Conservation (phyloP, 2,797 vertebrate species). For the Channa striata region DNA sequence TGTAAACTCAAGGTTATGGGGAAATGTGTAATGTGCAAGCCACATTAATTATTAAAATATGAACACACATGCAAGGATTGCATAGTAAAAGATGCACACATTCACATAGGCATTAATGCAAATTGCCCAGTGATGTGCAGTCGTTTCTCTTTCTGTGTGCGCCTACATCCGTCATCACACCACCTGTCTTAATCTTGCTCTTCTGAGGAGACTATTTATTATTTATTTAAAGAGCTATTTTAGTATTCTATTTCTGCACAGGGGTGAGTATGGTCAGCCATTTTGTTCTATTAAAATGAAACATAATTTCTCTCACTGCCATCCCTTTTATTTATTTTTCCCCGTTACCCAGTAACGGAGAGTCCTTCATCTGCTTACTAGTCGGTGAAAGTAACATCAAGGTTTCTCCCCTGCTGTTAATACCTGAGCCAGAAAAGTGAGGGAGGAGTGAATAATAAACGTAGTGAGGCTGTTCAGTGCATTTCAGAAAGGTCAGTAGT, state of each 20-base stretch:
- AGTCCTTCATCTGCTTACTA: not conserved
- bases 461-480: constrained; percentile 37
- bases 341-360: not conserved
- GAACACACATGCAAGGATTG: not conserved
- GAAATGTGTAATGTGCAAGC: constrained; percentile 3
- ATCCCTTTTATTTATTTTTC: not conserved
- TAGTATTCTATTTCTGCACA: constrained; percentile 1
- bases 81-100: not conserved
- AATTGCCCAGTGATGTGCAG: not conserved
- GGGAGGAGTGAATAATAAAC: constrained; percentile 9
- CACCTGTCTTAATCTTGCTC: not conserved
- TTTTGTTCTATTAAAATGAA: constrained; percentile 4
- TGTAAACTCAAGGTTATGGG: constrained; percentile 7
- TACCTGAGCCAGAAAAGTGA: constrained; percentile 34
- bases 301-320: not conserved
- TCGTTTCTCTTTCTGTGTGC: not conserved
- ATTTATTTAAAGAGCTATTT: constrained; percentile 35
- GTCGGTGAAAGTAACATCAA: constrained; percentile 14
- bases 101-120: not conserved
- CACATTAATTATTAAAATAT: constrained; percentile 24
- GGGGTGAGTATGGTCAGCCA: not conserved
- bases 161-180: not conserved
- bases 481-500: constrained; percentile 27
- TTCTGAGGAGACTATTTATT: constrained; percentile 5
- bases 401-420: constrained; percentile 32